Conservation (phyloP, 2,888 invertebrate species). For the Dicyrtoma fusca region DNA sequence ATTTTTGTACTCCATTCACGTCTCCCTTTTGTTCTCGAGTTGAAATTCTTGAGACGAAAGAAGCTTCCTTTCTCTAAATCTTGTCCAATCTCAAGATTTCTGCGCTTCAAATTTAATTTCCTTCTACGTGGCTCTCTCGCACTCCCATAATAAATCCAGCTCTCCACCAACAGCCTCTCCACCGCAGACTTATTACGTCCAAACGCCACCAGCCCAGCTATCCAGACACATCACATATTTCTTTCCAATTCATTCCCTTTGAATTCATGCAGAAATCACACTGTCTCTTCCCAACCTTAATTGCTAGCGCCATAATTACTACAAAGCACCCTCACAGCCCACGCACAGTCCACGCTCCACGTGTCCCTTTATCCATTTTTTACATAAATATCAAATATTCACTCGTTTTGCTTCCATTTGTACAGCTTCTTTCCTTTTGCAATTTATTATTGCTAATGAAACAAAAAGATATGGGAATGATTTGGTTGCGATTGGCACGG, state of each 20-base stretch:
- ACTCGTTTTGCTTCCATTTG: too few relatives aligned
- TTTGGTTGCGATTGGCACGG: too few relatives aligned
- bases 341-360: too few relatives aligned
- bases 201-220: too few relatives aligned
- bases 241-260: slow-evolving; percentile 16
- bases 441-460: too few relatives aligned
- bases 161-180: slow-evolving; percentile 20
- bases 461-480: too few relatives aligned
- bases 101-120: slow-evolving; percentile 33
- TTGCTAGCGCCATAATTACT: too few relatives aligned
- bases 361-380: too few relatives aligned
- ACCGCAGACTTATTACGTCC: slow-evolving; percentile 18
- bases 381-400: too few relatives aligned
- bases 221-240: slow-evolving; percentile 20
- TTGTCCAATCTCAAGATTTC: slow-evolving; percentile 35
- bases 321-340: too few relatives aligned
- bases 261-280: not conserved
- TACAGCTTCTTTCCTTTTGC: too few relatives aligned
- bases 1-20: slow-evolving; percentile 51
- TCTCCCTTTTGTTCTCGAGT: slow-evolving; percentile 43
- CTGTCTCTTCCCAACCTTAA: too few relatives aligned
- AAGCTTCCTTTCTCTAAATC: slow-evolving; percentile 29
- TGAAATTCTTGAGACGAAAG: slow-evolving; percentile 29
- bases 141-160: slow-evolving; percentile 23
- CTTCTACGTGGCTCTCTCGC: slow-evolving; percentile 16